Percentiles rank a stretch among this genome's conserved stretches.
These are phyloP conservation scores for Chionodraco myersi DNA, from an alignment of 2,113 vertebrate genomes.

Conservation along the genomic window DNA sequence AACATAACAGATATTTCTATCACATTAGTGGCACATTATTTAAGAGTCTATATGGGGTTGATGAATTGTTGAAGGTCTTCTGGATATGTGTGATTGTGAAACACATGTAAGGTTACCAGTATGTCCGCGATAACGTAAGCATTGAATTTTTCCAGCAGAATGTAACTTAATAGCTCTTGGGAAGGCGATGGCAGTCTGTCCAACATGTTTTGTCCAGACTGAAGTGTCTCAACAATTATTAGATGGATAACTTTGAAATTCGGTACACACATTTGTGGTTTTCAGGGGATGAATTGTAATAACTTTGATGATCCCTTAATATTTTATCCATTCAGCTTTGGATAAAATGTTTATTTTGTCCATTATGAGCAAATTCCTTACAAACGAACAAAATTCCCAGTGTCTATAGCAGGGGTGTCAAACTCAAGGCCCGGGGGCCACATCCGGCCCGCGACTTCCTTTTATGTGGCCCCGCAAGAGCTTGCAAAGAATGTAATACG, in stretches of 20 bases:
- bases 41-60: not conserved
- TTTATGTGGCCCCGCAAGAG: no score
- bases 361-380: not conserved
- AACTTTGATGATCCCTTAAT: not conserved
- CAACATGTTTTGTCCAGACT: not conserved
- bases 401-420: not conserved
- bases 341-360: not conserved
- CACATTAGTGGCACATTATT: slow-evolving; percentile 3
- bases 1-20: slow-evolving; percentile 4
- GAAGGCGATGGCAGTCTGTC: not conserved
- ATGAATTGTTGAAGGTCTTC: not conserved
- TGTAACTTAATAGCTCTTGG: not conserved
- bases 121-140: not conserved
- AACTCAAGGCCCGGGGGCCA: no score
- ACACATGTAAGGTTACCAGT: not conserved
- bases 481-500: no score
- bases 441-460: no score
- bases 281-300: not conserved
- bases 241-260: not conserved
- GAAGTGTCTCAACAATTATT: slow-evolving; percentile 1
- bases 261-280: not conserved
- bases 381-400: not conserved
- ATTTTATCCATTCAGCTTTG: not conserved
- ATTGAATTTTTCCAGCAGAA: not conserved
- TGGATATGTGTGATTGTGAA: not conserved